Evolutionary conservation across 2,797 vertebrate species (phyloP).

Genomic region (Liasis olivaceus): DNA sequence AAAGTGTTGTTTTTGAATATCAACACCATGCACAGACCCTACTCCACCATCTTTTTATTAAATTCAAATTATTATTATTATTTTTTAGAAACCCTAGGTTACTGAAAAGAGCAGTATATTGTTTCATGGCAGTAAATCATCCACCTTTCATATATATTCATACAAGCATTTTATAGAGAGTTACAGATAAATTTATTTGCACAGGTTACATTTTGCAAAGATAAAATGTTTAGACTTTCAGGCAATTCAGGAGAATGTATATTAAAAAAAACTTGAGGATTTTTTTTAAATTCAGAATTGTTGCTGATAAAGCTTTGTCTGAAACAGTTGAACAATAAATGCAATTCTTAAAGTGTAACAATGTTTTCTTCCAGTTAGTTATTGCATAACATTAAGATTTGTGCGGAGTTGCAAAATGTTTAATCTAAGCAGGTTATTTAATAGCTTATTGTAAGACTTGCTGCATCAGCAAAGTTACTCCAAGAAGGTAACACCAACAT

Average conservation of each 20-base stretch:
- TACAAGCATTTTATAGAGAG: slow-evolving; percentile 37
- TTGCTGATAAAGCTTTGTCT: slow-evolving; percentile 44
- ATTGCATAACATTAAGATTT: slow-evolving; percentile 33
- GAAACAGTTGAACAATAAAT: slow-evolving; percentile 49
- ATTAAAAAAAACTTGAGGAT: neutral
- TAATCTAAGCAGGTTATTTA: slow-evolving; percentile 11
- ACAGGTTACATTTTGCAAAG: slow-evolving; percentile 44
- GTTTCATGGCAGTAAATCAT: slow-evolving; percentile 38
- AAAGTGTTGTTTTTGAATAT: slow-evolving; percentile 49
- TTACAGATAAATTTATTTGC: slow-evolving; percentile 47
- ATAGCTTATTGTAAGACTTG: slow-evolving; percentile 7
- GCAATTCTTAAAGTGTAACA: slow-evolving; percentile 42
- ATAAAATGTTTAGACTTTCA: slow-evolving; percentile 44
- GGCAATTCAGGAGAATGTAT: slow-evolving; percentile 28
- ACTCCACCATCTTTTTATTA: slow-evolving; percentile 60
- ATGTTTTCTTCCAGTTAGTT: slow-evolving; percentile 44
- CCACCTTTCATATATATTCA: slow-evolving; percentile 41
- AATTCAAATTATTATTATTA: slow-evolving; percentile 50
- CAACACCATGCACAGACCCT: slow-evolving; percentile 13
- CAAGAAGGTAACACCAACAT: neutral
- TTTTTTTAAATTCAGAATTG: slow-evolving; percentile 55
- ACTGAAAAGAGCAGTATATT: slow-evolving; percentile 27
- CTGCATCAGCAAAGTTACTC: slow-evolving; percentile 15
- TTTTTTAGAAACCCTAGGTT: slow-evolving; percentile 29
- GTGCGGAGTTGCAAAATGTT: slow-evolving; percentile 44